These are phyloP conservation scores for Characodon lateralis DNA, from an alignment of 2,797 vertebrate genomes.

Conservation along the genomic window DNA sequence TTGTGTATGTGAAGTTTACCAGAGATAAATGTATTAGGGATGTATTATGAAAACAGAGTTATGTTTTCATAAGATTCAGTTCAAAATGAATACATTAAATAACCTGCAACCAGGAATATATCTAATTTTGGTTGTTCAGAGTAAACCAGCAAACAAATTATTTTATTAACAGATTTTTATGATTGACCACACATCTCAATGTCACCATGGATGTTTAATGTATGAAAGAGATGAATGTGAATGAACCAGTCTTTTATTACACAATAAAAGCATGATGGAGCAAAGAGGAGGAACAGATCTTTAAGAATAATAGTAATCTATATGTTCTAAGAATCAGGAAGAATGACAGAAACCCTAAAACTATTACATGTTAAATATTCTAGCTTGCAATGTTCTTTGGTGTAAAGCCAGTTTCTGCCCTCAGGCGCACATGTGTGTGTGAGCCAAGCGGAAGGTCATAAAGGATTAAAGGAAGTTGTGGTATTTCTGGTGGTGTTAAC, in stretches of 20 bases:
- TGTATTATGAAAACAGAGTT: too few species aligned
- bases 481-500: conserved; percentile 42
- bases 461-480: conserved; percentile 48
- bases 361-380: not conserved
- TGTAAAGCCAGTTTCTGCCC: conserved; percentile 20
- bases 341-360: conserved; percentile 10
- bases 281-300: conserved; percentile 45
- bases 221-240: not conserved
- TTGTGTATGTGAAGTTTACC: not conserved
- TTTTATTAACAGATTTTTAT: not conserved
- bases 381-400: conserved; percentile 22
- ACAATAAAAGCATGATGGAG: not conserved
- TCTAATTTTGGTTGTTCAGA: not conserved
- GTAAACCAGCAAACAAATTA: not conserved
- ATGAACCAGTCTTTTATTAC: not conserved
- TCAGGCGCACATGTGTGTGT: conserved; percentile 25
- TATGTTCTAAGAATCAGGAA: conserved; percentile 51
- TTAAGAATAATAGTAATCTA: conserved; percentile 2
- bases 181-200: not conserved
- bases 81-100: not conserved
- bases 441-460: conserved; percentile 18
- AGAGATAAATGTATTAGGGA: too few species aligned
- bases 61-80: not conserved
- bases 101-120: not conserved
- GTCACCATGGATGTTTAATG: not conserved